Conservation (phyloP, 2,113 vertebrate species). For the Pica pica region DNA sequence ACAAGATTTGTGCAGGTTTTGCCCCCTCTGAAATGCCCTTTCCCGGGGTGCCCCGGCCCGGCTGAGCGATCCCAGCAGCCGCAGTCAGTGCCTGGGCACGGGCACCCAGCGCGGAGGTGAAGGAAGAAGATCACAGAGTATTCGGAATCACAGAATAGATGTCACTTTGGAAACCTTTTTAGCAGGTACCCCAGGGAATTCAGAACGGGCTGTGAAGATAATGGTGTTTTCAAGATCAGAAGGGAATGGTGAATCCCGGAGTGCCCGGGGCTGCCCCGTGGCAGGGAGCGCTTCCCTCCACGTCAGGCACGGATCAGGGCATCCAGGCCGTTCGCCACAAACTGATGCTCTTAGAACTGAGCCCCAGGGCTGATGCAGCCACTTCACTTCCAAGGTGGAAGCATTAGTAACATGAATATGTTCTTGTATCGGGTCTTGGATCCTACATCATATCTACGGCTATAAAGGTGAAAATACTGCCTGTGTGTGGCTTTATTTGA, state of each 20-base stretch:
- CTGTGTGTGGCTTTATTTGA: neutral
- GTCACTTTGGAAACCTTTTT: fast-evolving
- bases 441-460: neutral
- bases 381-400: neutral
- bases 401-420: fast-evolving
- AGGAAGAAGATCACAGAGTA: neutral
- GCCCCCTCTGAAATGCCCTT: fast-evolving
- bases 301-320: neutral
- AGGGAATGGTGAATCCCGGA: neutral
- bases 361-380: neutral
- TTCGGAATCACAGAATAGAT: fast-evolving
- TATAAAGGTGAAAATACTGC: neutral
- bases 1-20: fast-evolving
- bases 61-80: too few relatives aligned
- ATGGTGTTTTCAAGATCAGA: neutral
- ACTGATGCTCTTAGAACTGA: neutral
- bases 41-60: fast-evolving
- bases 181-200: neutral
- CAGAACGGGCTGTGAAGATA: neutral
- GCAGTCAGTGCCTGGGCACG: fast-evolving
- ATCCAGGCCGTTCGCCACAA: neutral
- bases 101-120: fast-evolving
- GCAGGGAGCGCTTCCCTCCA: neutral
- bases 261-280: neutral
- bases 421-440: neutral